Conservation (phyloP, 2,113 vertebrate genomes). For the Psettodes erumei region DNA sequence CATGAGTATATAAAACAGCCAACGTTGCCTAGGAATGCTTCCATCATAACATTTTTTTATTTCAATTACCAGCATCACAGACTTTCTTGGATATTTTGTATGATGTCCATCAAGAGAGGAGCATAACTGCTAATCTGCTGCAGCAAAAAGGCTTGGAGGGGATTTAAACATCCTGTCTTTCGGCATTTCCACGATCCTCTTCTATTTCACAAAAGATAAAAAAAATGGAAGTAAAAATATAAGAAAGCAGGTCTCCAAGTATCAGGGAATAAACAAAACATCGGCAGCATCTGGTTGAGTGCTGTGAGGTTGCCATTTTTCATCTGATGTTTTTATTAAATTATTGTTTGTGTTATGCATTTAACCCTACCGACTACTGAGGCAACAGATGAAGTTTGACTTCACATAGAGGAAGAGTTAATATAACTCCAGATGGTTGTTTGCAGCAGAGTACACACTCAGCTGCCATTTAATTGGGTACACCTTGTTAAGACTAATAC, state of each 20-base stretch:
- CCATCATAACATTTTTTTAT: too few relatives aligned
- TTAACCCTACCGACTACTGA: constrained; percentile 4
- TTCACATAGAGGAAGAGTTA: not conserved
- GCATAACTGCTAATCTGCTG: not conserved
- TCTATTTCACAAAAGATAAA: not conserved
- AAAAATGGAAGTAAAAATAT: not conserved
- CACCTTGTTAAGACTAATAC: not conserved
- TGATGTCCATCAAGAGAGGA: not conserved
- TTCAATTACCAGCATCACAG: not conserved
- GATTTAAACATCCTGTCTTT: too few relatives aligned
- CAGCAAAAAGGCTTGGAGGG: not conserved
- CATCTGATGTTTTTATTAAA: not conserved
- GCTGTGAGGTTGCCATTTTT: not conserved
- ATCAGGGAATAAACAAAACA: not conserved
- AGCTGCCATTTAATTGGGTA: not conserved
- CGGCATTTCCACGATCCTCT: not conserved
- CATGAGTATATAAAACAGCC: too few relatives aligned
- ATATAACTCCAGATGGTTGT: constrained; percentile 5
- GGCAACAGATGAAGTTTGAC: not conserved
- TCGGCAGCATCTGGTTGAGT: not conserved
- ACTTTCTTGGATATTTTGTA: not conserved
- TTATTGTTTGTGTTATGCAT: not conserved
- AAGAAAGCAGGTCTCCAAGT: not conserved
- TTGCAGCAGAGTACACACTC: not conserved
- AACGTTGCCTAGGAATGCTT: too few relatives aligned